These are phyloP conservation scores for Nasua narica DNA, from an alignment of 2,797 vertebrate species.

Conservation along the genomic window DNA sequence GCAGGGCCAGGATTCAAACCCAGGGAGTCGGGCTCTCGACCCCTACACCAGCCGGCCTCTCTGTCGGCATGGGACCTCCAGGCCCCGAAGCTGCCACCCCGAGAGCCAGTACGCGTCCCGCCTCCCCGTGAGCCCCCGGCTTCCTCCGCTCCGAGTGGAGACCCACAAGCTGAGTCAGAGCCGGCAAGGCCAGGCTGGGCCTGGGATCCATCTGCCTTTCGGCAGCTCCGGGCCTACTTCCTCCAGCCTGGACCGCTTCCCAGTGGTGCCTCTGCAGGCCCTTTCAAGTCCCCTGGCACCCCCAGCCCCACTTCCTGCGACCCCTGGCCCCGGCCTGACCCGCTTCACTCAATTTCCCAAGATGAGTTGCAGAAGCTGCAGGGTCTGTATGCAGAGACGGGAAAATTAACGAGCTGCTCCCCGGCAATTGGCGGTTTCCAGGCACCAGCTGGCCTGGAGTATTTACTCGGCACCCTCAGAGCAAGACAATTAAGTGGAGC, in stretches of 20 bases:
- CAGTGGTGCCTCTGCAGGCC: slow-evolving; percentile 27
- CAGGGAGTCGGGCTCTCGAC: not conserved
- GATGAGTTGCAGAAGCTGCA: slow-evolving; percentile 65
- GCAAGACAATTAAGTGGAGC: slow-evolving; percentile 62
- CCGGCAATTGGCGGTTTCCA: slow-evolving; percentile 51
- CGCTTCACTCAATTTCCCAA: slow-evolving; percentile 59
- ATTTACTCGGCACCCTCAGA: slow-evolving; percentile 59
- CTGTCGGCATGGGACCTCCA: fast-evolving
- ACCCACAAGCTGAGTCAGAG: not conserved
- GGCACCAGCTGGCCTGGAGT: slow-evolving; percentile 70
- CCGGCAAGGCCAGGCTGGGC: not conserved
- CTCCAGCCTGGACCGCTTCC: slow-evolving; percentile 62
- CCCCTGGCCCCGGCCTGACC: slow-evolving; percentile 57
- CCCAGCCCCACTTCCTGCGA: slow-evolving; percentile 68
- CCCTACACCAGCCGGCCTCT: fast-evolving
- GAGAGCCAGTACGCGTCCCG: not conserved
- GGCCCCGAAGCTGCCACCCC: not conserved
- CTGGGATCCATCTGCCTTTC: slow-evolving; percentile 75
- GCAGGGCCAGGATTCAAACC: not conserved
- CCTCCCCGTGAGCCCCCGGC: not conserved
- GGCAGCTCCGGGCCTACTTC: slow-evolving; percentile 61
- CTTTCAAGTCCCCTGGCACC: slow-evolving; percentile 74
- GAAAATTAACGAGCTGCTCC: slow-evolving; percentile 68
- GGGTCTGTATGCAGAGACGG: slow-evolving; percentile 1
- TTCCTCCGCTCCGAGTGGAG: not conserved